phyloP scores from a whole-genome alignment of 2,888 invertebrate species.

The Macrosiphum euphorbiae region DNA sequence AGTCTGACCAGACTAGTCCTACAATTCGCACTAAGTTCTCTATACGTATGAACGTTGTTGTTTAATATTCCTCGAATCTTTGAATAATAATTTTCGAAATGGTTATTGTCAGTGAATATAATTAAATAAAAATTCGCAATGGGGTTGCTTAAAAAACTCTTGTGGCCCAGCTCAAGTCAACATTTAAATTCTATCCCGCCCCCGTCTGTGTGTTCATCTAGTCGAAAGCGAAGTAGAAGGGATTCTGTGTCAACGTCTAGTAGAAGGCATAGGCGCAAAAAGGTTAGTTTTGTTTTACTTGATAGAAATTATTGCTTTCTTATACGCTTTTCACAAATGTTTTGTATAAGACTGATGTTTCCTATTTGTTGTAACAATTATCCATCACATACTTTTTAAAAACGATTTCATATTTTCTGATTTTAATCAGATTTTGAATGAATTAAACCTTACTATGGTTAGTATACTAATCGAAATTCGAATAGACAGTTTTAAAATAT shows the following conservation, averaged over 20 bases:
- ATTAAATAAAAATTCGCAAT: neutral
- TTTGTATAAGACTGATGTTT: neutral
- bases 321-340: neutral
- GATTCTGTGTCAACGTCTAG: slow-evolving; percentile 52
- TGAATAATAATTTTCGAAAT: neutral
- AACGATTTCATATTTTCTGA: neutral
- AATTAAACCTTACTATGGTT: neutral
- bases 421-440: neutral
- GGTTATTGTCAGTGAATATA: neutral
- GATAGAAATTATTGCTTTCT: neutral
- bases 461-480: neutral
- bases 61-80: neutral
- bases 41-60: neutral
- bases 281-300: slow-evolving; percentile 43
- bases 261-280: slow-evolving; percentile 55
- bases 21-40: neutral
- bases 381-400: neutral
- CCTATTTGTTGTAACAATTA: neutral
- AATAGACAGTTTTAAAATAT: neutral
- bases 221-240: slow-evolving; percentile 45
- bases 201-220: slow-evolving; percentile 49
- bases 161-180: neutral
- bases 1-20: neutral
- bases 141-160: slow-evolving; percentile 50
- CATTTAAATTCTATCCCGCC: neutral